Conservation (phyloP, 1,140 invertebrate species). For the Dryas iulia region DNA sequence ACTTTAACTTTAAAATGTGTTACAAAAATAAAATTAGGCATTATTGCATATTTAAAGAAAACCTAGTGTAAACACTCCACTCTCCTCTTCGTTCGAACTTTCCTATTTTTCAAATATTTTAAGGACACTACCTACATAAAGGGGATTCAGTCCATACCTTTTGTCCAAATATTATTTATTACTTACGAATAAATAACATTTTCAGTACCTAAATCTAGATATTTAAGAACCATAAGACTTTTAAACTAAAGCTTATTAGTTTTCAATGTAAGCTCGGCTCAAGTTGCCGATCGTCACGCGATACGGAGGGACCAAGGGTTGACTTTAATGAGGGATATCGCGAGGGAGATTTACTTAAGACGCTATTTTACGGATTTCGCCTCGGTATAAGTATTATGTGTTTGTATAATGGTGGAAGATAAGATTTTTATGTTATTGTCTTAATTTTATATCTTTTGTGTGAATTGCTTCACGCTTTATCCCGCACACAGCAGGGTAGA, state of each 20-base stretch:
- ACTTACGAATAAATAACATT: too few relatives aligned
- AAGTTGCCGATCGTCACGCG: constrained; percentile 49
- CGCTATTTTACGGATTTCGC: constrained; percentile 14
- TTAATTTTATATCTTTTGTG: neutral
- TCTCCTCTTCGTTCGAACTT: neutral
- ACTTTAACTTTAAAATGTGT: too few relatives aligned
- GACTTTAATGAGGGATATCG: constrained; percentile 47
- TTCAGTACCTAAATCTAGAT: too few relatives aligned
- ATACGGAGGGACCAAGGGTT: constrained; percentile 46
- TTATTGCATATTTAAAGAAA: too few relatives aligned
- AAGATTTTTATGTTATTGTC: neutral
- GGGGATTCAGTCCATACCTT: too few relatives aligned
- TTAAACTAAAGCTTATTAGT: neutral
- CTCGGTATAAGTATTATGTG: constrained; percentile 6
- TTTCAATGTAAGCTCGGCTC: constrained; percentile 16
- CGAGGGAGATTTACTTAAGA: constrained; percentile 24
- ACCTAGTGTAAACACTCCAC: neutral
- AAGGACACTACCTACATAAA: too few relatives aligned
- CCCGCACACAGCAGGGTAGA: too few relatives aligned
- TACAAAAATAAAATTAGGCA: neutral
- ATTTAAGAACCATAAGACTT: neutral
- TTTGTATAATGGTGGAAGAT: neutral
- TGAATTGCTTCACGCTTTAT: too few relatives aligned
- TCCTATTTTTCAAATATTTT: too few relatives aligned
- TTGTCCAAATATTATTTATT: too few relatives aligned